phyloP scores from a whole-genome alignment of 2,113 vertebrate species.

The Cephalophus harveyi region DNA sequence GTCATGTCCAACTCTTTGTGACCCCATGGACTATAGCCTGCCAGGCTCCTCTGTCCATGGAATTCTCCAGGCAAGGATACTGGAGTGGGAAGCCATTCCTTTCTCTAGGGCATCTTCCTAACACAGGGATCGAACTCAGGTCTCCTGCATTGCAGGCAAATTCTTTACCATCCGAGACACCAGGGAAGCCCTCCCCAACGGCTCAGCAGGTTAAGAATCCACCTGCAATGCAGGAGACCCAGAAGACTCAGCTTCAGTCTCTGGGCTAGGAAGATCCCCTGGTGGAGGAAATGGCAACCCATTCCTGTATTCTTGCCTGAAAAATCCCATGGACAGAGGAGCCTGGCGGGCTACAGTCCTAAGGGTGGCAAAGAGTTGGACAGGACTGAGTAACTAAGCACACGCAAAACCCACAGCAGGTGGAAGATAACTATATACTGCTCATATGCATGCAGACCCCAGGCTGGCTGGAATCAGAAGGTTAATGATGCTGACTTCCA shows the following conservation, averaged over 20 bases:
- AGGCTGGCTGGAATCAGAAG: neutral
- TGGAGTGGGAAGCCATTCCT: neutral
- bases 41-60: neutral
- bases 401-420: neutral
- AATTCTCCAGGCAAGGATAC: neutral
- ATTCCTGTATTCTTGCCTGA: neutral
- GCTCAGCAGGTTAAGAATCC: neutral
- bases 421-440: neutral
- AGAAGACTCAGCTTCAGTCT: neutral
- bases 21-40: neutral
- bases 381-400: neutral
- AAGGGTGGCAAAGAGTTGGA: neutral
- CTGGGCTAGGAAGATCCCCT: neutral
- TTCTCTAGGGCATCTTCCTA: neutral
- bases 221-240: neutral
- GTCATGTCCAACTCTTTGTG: neutral
- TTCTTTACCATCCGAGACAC: neutral
- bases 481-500: neutral
- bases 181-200: fast-evolving
- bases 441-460: neutral
- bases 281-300: neutral
- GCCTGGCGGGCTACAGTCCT: neutral
- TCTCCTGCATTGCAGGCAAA: neutral
- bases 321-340: neutral
- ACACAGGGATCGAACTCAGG: neutral